Evolutionary conservation across 2,888 invertebrate genomes (phyloP), one percentile per base, ranked within the genome.

Genomic region (Phrixothrix hirtus): DNA sequence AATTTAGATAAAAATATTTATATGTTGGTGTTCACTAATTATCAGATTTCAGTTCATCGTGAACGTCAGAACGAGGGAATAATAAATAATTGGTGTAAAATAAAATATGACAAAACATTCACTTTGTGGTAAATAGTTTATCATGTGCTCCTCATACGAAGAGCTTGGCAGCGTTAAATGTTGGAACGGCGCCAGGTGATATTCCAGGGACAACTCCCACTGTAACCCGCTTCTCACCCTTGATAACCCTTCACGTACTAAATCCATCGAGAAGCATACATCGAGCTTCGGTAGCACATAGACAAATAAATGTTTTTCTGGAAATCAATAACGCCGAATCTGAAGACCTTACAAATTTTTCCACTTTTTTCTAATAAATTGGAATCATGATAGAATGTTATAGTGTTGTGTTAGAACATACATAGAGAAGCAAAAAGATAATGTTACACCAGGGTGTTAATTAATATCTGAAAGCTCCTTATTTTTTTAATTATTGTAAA

Each of bases 181-280:
- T 38, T 57, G 56, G 56, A 56, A 44, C 39, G 34, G 32, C 53
- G 57, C 57, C 57, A 57, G 57, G 53, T 57, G 53, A 53, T 57
- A 46, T 57, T 45, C 57, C 43, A 44, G 48, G 35, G 45, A 38
- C 34, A 32, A 48, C 41, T 51, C 49, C 43, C 41, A 44, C 16
- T 41, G 43, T 25, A 25, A 32, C 46, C 45, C 47, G 38, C 43
- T 43, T 42, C 45, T 46, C 42, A 31, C 47, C 39, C 36, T 21
- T 36, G 46, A 41, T 48, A 54, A 48, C 48, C 44, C 54, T 53
- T 51, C 48, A 52, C 52, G 39, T 52, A 41, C 44, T 45, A 48
- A 48, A 47, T 56, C 43, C 47, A 52, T 51, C 47, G 47, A 43
- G 44, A 44, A 42, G 36, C 41, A 44, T 50, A 54, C 42, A 53